Base-by-base conservation (phyloP, 2,797 vertebrate species). In the Decapterus maruadsi region DNA sequence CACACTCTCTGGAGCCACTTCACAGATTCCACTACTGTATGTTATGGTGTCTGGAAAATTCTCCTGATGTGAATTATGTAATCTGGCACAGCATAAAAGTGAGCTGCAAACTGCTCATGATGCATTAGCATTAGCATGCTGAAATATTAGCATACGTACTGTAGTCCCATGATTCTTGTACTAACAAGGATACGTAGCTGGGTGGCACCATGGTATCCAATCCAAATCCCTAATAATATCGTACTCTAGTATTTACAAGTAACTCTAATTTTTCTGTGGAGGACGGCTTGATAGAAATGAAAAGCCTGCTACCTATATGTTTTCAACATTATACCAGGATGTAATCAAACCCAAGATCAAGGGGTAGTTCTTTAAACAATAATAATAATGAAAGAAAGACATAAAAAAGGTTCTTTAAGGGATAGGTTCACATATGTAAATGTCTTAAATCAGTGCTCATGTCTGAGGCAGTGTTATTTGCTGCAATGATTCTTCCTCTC, bases 181-280 rank as follows among this genome's bases (percentile, higher is more conserved):
- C 45, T 68, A 58, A 17, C 46, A 48, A 40, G 53, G 17, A 56
- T 50, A 51, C 62, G 61, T 66, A 38, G 65, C 75, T 55, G 11
- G 54, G 65, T 64, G 55, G 69, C 19, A 77, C 48, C 20, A 55
- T 55, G 62, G 22, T 2, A n/a, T 46, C 14, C 14, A 59, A 45
- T 70, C 12, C 56, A 9, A 42, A 10, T 45, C 26, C 3, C 22
- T 60, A 13, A 72, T 4, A 66, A 48, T 31, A 40, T 60, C 40
- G n/a, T 4, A n/a, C n/a, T n/a, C n/a, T n/a, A 43, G 2, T 48
- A 45, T 45, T 17, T 45, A 16, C 31, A 57, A 57, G 17, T 10
- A 56, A 10, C 14, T 43, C 17, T 48, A 50, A 50, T 50, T 50
- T 50, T n/a, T 50, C 46, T 51, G 48, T 51, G 20, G 48, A 10